phyloP scores from a whole-genome alignment of 2,888 invertebrate genomes.

The Caenorhabditis sp. region DNA sequence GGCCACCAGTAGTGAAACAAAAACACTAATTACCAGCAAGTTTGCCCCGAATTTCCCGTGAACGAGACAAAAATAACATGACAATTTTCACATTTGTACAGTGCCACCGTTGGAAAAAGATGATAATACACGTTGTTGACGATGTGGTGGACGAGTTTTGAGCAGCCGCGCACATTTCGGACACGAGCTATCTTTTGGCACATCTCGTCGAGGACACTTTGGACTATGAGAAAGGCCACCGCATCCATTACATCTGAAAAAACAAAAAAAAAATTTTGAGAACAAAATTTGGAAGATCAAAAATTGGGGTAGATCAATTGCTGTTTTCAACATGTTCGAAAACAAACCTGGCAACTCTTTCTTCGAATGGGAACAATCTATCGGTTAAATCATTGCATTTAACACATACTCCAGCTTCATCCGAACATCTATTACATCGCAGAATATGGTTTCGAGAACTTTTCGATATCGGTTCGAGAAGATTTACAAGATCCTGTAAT shows the following conservation, averaged over 20 bases:
- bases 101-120: conserved; percentile 1
- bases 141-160: neutral
- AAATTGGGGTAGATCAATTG: too few relatives aligned
- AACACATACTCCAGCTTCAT: conserved; percentile 53
- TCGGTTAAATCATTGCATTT: conserved; percentile 51
- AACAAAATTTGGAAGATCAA: neutral
- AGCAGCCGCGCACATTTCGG: conserved; percentile 31
- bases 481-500: conserved; percentile 29
- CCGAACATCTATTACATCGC: conserved; percentile 42
- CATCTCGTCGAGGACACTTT: conserved; percentile 40
- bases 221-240: conserved; percentile 52
- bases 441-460: conserved; percentile 29
- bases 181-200: conserved; percentile 28
- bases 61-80: neutral
- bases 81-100: conserved; percentile 5
- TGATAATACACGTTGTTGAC: conserved; percentile 5
- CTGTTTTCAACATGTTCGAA: too few relatives aligned
- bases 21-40: neutral
- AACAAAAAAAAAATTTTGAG: too few relatives aligned
- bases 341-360: conserved; percentile 15
- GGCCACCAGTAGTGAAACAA: too few relatives aligned
- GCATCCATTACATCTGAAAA: conserved; percentile 57
- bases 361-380: conserved; percentile 60
- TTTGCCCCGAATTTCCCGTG: neutral
- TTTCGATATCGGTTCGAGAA: conserved; percentile 34